Conservation (phyloP, 2,797 vertebrate genomes). For the Brachymystax lenok region DNA sequence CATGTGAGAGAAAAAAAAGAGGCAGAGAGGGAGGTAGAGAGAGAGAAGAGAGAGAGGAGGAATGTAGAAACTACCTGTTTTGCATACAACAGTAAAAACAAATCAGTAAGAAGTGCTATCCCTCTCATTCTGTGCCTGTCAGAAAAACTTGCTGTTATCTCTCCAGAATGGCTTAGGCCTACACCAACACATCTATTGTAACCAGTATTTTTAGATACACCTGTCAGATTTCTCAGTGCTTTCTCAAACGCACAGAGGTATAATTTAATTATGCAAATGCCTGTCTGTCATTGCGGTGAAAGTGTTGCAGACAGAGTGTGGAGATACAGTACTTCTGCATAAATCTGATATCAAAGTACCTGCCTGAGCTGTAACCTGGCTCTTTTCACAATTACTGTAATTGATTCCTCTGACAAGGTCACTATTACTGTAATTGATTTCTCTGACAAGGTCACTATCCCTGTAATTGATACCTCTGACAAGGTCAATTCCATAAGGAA, state of each 20-base stretch:
- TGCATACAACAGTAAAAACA: conserved; percentile 50
- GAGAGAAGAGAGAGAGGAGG: conserved; percentile 26
- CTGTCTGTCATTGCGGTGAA: background rate
- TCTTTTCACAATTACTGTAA: background rate
- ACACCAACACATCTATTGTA: conserved; percentile 45
- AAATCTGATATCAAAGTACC: conserved; percentile 9
- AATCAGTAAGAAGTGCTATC: conserved; percentile 38
- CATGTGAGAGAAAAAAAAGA: background rate
- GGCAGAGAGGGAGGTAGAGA: conserved; percentile 24
- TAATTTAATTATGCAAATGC: conserved; percentile 52
- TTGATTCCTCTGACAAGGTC: background rate
- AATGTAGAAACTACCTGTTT: conserved; percentile 4
- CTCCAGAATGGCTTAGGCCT: conserved; percentile 46
- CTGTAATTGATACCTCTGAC: too few species aligned
- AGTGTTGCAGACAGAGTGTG: background rate
- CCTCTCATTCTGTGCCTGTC: conserved; percentile 36
- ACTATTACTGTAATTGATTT: background rate
- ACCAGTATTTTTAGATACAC: conserved; percentile 63
- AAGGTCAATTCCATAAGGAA: too few species aligned
- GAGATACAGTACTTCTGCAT: background rate
- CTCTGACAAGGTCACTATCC: background rate
- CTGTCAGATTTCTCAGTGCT: conserved; percentile 37
- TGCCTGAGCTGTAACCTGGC: background rate
- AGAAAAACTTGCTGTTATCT: conserved; percentile 52
- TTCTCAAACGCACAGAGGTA: conserved; percentile 17